These are phyloP conservation scores for Strigamia transsilvanica DNA, from an alignment of 2,888 invertebrate species.

Conservation along the genomic window DNA sequence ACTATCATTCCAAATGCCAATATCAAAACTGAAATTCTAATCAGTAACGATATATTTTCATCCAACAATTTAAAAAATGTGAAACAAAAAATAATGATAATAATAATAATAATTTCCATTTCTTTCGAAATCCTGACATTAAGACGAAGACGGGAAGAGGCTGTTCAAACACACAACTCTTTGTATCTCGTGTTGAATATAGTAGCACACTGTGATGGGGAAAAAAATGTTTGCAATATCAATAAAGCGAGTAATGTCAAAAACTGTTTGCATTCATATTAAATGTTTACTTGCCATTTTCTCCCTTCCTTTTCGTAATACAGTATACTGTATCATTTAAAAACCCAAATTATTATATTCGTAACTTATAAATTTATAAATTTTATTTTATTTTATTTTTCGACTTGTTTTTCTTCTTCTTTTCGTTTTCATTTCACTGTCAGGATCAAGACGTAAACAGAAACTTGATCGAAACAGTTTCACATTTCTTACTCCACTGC, in stretches of 20 bases:
- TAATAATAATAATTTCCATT: neutral
- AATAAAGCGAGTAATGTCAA: slow-evolving; percentile 6
- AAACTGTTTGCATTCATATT: slow-evolving; percentile 22
- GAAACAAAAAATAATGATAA: neutral
- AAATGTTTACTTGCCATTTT: slow-evolving; percentile 1
- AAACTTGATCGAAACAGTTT: slow-evolving; percentile 2
- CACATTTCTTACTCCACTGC: neutral
- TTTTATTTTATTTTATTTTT: too few relatives aligned
- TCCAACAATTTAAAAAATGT: neutral
- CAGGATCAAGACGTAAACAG: slow-evolving; percentile 9
- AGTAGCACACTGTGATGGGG: neutral
- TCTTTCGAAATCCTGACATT: neutral
- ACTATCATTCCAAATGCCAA: slow-evolving; percentile 1
- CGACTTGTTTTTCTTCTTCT: neutral
- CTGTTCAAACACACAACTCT: slow-evolving; percentile 12
- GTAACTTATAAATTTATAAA: too few relatives aligned
- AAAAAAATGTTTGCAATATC: slow-evolving; percentile 31
- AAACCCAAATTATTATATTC: too few relatives aligned
- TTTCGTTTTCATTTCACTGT: neutral
- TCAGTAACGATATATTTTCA: neutral
- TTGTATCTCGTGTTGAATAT: slow-evolving; percentile 9
- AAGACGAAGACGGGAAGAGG: neutral
- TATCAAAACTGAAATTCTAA: slow-evolving; percentile 13
- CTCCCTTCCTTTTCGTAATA: neutral
- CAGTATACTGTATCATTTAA: too few relatives aligned